Conservation (phyloP, 2,113 vertebrate genomes). For the Montifringilla adamsi region DNA sequence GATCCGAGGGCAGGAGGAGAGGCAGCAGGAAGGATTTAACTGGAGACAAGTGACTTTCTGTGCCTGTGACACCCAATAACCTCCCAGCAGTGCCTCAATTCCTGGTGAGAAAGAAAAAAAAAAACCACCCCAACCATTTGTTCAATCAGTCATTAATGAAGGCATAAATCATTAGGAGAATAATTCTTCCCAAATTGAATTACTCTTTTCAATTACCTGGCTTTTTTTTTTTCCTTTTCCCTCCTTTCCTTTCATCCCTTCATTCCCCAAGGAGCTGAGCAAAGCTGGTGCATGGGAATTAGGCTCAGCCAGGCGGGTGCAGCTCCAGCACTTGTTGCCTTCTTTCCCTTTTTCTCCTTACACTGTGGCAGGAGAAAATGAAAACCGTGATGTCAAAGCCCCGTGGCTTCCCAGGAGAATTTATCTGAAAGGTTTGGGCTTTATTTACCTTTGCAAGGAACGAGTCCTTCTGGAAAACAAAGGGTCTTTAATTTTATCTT, state of each 20-base stretch:
- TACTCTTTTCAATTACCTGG: slow-evolving; percentile 30
- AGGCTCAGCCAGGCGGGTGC: background rate
- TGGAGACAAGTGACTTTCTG: background rate
- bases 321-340: background rate
- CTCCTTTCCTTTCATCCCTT: background rate
- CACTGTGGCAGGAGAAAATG: background rate
- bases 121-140: background rate
- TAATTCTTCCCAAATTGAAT: slow-evolving; percentile 51
- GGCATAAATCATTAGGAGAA: slow-evolving; percentile 56
- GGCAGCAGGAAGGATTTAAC: slow-evolving; percentile 16
- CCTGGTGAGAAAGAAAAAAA: background rate
- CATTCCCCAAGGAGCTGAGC: background rate
- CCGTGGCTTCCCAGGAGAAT: background rate
- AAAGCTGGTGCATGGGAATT: background rate
- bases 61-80: background rate
- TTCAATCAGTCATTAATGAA: slow-evolving; percentile 56
- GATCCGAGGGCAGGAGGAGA: background rate
- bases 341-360: background rate
- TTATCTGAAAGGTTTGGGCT: background rate
- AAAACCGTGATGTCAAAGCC: background rate
- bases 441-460: background rate
- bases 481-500: background rate
- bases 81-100: background rate
- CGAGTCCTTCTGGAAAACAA: background rate
- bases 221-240: background rate